Base-by-base conservation (phyloP, 2,797 vertebrate species). In the Brotogeris chrysoptera region DNA sequence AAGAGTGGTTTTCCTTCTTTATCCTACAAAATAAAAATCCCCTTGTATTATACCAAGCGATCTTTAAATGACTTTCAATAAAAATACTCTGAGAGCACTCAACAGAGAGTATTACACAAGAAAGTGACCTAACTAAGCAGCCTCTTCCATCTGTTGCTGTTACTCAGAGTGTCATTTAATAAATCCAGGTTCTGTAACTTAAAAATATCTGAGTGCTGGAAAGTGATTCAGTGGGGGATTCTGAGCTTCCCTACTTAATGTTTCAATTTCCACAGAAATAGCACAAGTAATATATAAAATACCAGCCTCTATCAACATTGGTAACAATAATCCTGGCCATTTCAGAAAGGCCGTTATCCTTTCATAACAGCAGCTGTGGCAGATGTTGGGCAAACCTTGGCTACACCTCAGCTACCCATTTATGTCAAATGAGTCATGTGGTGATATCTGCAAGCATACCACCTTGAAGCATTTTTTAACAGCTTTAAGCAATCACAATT, bases 1-100 rank as follows among this genome's bases (percentile, higher is more conserved):
- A 86, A 76, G 23, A 98, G 89, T 61, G 96, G 96, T 92, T 98
- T 98, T 90, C 97, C 97, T 82, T 98, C 97, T 95, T 98, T 95
- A 94, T 93, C 97, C 98, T 98, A 55, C 19, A 72, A 72, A 88
- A 80, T 18, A 44, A 55, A 57, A 72, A 86, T 36, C 9, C 19
- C 32, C 6, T 38, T 50, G 7, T 1, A 10, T 90, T 89, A 80
- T 63, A 55, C 34, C 24, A 41, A 47, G 32, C 27, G n/a, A 24
- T 53, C 38, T 23, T 47, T 39, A n/a, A 65, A 65, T 5, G 8
- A 21, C 24, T 19, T 2, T 8, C 10, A 49, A n/a, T 3, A 16
- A 6, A 47, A 50, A 12, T 6, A n/a, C 13, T 44, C 43, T 28
- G 36, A 36, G 10, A 77, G 15, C 20, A 21, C 8, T n/a, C 16